Conservation (phyloP, 2,888 invertebrate genomes). For the Cataglyphis livida region DNA sequence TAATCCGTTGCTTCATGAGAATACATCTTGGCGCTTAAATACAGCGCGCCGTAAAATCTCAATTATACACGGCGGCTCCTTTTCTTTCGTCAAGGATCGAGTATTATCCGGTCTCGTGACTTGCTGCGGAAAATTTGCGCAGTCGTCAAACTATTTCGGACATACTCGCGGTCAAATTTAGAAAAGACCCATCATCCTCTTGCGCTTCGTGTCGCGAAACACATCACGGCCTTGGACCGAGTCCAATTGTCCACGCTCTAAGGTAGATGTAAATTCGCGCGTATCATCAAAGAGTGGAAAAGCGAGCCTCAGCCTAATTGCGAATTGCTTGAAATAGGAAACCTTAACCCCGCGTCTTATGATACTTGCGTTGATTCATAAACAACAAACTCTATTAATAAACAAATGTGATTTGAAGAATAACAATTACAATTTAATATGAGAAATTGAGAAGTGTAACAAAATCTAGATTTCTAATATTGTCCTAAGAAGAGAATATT, state of each 20-base stretch:
- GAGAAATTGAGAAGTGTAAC: not conserved
- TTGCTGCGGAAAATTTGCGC: conserved; percentile 69
- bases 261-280: conserved; percentile 30
- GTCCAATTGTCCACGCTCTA: conserved; percentile 69
- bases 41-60: not conserved
- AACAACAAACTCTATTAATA: not conserved
- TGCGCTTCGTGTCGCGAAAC: conserved; percentile 50
- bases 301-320: conserved; percentile 7
- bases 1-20: not conserved
- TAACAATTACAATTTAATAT: not conserved
- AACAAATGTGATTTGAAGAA: not conserved
- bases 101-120: conserved; percentile 40
- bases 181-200: conserved; percentile 52
- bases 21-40: not conserved
- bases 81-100: not conserved
- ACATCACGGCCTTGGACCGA: conserved; percentile 73
- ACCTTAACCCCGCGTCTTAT: conserved; percentile 24
- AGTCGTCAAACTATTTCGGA: conserved; percentile 69
- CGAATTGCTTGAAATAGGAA: conserved; percentile 44
- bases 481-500: not conserved
- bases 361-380: not conserved
- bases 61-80: not conserved
- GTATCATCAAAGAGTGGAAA: conserved; percentile 20
- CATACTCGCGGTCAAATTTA: conserved; percentile 65
- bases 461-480: not conserved